Percentiles rank a stretch among this genome's conserved stretches.
Conservation (phyloP, 1,140 invertebrate species). For the Eumaeus atala region DNA sequence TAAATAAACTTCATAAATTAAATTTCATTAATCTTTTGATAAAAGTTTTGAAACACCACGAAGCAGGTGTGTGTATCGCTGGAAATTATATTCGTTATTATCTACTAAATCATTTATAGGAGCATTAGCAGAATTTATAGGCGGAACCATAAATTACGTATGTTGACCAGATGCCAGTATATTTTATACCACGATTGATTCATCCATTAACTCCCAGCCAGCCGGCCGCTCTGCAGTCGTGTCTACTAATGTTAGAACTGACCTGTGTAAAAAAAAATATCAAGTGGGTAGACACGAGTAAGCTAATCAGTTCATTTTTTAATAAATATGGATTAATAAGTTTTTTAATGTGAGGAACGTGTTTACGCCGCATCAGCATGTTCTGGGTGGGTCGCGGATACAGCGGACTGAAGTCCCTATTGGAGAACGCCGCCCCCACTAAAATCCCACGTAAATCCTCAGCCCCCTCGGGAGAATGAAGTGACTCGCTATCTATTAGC, state of each 20-base stretch:
- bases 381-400: no score
- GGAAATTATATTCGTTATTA: not conserved
- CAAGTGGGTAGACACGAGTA: not conserved
- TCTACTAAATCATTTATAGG: slow-evolving; percentile 3
- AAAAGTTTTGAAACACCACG: not conserved
- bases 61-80: not conserved
- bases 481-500: no score
- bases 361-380: no score
- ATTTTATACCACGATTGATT: slow-evolving; percentile 21
- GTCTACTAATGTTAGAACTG: no score
- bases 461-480: no score
- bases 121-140: slow-evolving; percentile 1
- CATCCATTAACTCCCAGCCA: slow-evolving; percentile 19
- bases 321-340: no score
- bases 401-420: no score
- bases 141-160: slow-evolving; percentile 5
- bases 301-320: not conserved
- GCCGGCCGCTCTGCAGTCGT: slow-evolving; percentile 7
- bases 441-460: no score
- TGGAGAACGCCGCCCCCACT: no score
- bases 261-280: not conserved
- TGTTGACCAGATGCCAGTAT: slow-evolving; percentile 12
- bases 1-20: not conserved
- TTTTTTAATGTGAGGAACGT: no score
- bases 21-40: slow-evolving; percentile 1